Conservation (phyloP, 2,888 invertebrate genomes). For the Sepiola atlantica region DNA sequence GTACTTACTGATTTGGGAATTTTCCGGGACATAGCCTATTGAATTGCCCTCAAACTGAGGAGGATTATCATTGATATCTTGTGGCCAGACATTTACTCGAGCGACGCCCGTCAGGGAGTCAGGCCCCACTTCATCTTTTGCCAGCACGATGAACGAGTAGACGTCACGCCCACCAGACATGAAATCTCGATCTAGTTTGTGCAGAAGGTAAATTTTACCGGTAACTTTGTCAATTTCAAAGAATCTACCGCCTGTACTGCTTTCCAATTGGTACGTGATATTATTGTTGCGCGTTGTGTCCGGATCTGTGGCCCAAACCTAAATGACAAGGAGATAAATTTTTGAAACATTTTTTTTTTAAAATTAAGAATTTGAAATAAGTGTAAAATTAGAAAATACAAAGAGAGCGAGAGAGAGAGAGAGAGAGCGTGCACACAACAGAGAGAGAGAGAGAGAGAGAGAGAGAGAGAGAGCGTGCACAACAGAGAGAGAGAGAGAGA, state of each 20-base stretch:
- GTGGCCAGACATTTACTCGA: conserved; percentile 96
- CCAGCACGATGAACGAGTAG: conserved; percentile 71
- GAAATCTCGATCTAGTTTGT: conserved; percentile 94
- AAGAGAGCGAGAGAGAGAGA: no score
- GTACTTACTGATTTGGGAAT: conserved; percentile 86
- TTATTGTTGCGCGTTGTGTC: conserved; percentile 95
- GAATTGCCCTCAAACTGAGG: conserved; percentile 83
- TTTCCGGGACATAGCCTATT: conserved; percentile 87
- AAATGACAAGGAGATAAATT: conserved; percentile 57
- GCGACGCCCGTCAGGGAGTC: conserved; percentile 83
- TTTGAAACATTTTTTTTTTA: neutral
- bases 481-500: no score
- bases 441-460: no score
- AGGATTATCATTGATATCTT: conserved; percentile 97
- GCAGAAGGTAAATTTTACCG: conserved; percentile 94
- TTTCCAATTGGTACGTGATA: conserved; percentile 83
- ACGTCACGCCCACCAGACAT: conserved; percentile 89
- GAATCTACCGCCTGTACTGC: conserved; percentile 71
- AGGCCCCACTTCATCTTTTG: conserved; percentile 70
- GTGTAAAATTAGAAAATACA: no score
- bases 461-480: no score
- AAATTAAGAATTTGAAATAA: no score
- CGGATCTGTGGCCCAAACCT: conserved; percentile 97
- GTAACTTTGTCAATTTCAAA: conserved; percentile 96
- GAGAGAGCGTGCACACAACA: no score